Conservation (phyloP, 2,113 vertebrate species). For the Boleophthalmus pectinirostris region DNA sequence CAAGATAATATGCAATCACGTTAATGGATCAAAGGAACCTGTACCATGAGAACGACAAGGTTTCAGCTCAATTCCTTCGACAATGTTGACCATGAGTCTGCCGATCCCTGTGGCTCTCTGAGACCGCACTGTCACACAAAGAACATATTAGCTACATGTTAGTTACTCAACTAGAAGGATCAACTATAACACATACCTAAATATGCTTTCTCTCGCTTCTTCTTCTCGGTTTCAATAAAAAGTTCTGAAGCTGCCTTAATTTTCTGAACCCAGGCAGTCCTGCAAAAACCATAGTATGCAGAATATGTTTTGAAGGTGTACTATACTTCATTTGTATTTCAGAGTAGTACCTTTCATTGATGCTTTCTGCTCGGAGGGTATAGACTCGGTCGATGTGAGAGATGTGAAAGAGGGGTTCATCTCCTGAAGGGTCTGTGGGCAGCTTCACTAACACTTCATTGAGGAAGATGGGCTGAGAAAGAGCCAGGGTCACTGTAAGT, state of each 20-base stretch:
- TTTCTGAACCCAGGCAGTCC: constrained; percentile 99
- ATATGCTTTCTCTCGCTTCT: constrained; percentile 98
- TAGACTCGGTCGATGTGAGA: constrained; percentile 98
- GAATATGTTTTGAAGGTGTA: background rate
- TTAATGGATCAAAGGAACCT: background rate
- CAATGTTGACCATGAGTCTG: constrained; percentile 97
- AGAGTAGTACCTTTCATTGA: constrained; percentile 87
- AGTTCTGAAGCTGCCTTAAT: constrained; percentile 98
- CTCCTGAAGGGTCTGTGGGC: constrained; percentile 96
- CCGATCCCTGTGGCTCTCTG: constrained; percentile 97
- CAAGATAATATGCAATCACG: background rate
- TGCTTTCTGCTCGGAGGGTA: constrained; percentile 94
- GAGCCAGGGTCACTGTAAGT: background rate
- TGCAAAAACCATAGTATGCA: constrained; percentile 54
- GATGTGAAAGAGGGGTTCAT: constrained; percentile 97
- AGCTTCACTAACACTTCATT: constrained; percentile 98
- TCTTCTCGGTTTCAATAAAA: constrained; percentile 99
- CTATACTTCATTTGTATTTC: background rate
- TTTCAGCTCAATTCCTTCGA: constrained; percentile 96
- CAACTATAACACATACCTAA: constrained; percentile 75
- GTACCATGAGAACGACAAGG: constrained; percentile 95
- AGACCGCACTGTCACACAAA: constrained; percentile 83
- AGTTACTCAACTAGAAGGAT: too few relatives aligned
- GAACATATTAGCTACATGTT: background rate
- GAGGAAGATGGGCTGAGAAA: constrained; percentile 93